Conservation (phyloP, 1,140 invertebrate species). For the Chironomus striatipennis region DNA sequence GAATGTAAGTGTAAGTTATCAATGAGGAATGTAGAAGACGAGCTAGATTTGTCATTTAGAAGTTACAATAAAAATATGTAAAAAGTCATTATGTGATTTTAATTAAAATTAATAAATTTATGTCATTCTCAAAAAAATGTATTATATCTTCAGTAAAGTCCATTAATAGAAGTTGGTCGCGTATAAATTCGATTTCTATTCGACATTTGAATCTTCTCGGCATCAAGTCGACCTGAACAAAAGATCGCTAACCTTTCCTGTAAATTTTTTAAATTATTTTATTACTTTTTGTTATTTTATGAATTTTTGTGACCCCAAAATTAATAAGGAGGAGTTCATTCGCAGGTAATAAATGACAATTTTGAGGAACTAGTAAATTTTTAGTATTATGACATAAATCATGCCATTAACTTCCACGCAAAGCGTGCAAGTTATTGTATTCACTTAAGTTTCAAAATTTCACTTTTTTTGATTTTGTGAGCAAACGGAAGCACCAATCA, state of each 20-base stretch:
- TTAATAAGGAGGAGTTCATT: neutral
- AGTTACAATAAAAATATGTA: neutral
- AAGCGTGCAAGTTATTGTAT: no score
- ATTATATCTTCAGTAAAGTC: neutral
- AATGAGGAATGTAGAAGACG: neutral
- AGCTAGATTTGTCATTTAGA: neutral
- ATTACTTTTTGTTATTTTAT: neutral
- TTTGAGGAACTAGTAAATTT: no score
- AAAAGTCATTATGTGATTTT: neutral
- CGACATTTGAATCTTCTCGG: constrained; percentile 33
- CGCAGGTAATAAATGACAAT: neutral
- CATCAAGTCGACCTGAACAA: constrained; percentile 37
- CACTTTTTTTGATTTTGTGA: no score
- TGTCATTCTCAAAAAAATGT: neutral
- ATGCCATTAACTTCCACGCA: no score
- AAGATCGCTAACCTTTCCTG: constrained; percentile 38
- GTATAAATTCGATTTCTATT: neutral
- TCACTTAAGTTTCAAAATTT: no score
- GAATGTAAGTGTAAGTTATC: neutral
- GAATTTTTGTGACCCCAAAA: neutral
- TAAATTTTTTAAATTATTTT: constrained; percentile 6
- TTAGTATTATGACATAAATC: no score
- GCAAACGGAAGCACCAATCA: no score
- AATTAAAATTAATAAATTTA: neutral
- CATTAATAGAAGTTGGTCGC: neutral